Base-by-base conservation (phyloP, 1,140 invertebrate genomes). In the Brachionus manjavacas region DNA sequence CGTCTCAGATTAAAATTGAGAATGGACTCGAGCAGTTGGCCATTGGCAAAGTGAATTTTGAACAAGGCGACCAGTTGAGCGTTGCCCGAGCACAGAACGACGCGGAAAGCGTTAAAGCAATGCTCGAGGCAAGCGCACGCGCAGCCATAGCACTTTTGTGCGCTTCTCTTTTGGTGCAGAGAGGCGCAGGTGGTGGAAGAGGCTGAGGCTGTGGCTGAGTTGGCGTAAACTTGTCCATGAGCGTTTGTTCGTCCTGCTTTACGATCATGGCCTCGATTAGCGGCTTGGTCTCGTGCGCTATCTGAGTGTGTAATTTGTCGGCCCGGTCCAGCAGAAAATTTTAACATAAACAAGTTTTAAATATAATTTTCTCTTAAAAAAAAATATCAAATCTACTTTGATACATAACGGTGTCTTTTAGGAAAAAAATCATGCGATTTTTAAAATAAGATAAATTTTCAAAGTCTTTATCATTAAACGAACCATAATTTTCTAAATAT, bases 271-370 rank as follows among this genome's bases (percentile, higher is more conserved):
- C 92, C 90, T 97, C 96, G 4, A 98, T 89, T 25, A 93, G 92
- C 3, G 96, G 95, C 88, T 97, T 96, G 84, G 89, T 87, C 16
- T 86, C 87, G 94, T 96, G 39, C 93, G 95, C 93, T 0, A 98
- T 89, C 87, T 96, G 94, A 78, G 95, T 94, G 88, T 98, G 98
- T 16, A 96, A 94, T 39, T 95, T 90, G 90, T 98, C 96, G 1
- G 96, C 96, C 86, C 96, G 96, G 87, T 98, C 96, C 11, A 98
- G 88, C 64, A 97, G 90, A 1, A 92, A 92, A n/a, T n/a, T n/a
- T n/a, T n/a, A n/a, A n/a, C n/a, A n/a, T n/a, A n/a, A n/a, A n/a
- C n/a, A n/a, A n/a, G n/a, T n/a, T n/a, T n/a, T n/a, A n/a, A n/a
- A n/a, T n/a, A n/a, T n/a, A n/a, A n/a, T n/a, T n/a, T n/a, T n/a